Base-by-base conservation (phyloP, 2,113 vertebrate genomes). In the Anoura caudifer region DNA sequence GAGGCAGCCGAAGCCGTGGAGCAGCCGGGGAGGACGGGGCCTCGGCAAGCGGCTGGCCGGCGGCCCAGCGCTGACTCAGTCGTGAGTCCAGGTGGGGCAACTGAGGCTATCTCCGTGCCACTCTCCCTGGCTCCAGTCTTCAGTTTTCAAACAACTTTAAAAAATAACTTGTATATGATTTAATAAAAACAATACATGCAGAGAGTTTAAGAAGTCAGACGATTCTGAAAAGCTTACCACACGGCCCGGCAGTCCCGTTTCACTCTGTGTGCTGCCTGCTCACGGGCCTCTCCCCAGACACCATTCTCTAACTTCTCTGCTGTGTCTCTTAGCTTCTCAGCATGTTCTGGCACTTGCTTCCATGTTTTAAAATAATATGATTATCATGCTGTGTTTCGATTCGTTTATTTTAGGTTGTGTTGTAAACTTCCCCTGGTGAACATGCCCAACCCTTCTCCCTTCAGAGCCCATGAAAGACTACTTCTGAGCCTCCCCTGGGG, bases 121-220 rank as follows among this genome's bases (percentile, higher is more conserved):
- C 54, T 83, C 43, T 80, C 19, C 63, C 90, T 70, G 63, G 54
- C 56, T 80, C 50, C 70, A 65, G n/a, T 52, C 43, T 72, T 70
- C 70, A 31, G 63, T 91, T 90, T 93, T 76, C 47, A 73, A 96
- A 70, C n/a, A 79, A 54, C 31, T 87, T 94, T 16, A 67, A 77
- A 95, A 59, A 93, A 41, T n/a, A 95, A 76, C 43, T 72, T 73
- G 59, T 17, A n/a, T 36, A 38, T 15, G 47, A 77, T 72, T 80
- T 84, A 69, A 77, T 50, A 70, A 82, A 96, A 93, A 43, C 41
- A 93, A 43, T 31, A 28, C 59, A 79, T 9, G 16, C 10, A 90
- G 38, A 83, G 41, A 38, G 26, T 87, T 93, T 77, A 69, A 95
- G 67, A 91, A 91, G 63, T 79, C 45, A 45, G 83, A 67, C 41